phyloP scores from a whole-genome alignment of 2,888 invertebrate species.

The Portevinia maculata region DNA sequence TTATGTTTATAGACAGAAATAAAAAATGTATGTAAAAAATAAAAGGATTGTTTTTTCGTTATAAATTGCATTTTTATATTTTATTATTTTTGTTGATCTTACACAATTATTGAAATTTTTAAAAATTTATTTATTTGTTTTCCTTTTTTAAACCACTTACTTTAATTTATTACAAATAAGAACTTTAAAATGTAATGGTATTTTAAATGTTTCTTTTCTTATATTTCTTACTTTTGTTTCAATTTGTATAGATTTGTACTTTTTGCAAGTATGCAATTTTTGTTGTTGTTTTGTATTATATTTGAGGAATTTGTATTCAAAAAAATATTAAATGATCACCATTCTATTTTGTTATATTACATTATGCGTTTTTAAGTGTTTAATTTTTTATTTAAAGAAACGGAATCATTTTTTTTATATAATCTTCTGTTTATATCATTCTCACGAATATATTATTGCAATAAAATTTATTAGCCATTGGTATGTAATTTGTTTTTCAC shows the following conservation, averaged over 20 bases:
- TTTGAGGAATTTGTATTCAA: conserved; percentile 62
- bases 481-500: conserved; percentile 29
- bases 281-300: conserved; percentile 60
- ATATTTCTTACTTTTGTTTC: conserved; percentile 53
- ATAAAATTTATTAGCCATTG: conserved; percentile 45
- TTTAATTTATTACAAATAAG: conserved; percentile 64
- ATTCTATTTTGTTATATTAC: conserved; percentile 47
- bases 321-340: conserved; percentile 62
- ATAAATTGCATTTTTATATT: conserved; percentile 16
- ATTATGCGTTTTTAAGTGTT: conserved; percentile 38
- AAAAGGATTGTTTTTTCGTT: neutral
- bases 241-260: conserved; percentile 75
- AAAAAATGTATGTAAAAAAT: neutral
- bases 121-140: conserved; percentile 4
- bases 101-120: conserved; percentile 57
- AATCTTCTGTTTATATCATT: conserved; percentile 32
- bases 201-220: conserved; percentile 50
- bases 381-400: conserved; percentile 2
- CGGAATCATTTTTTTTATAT: conserved; percentile 34
- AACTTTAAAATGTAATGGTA: conserved; percentile 57
- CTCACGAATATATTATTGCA: conserved; percentile 27
- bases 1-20: neutral
- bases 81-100: conserved; percentile 56
- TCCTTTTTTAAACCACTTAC: conserved; percentile 55
- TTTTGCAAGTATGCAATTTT: conserved; percentile 69